Conservation (phyloP, 2,113 vertebrate genomes). For the Theristicus caerulescens region DNA sequence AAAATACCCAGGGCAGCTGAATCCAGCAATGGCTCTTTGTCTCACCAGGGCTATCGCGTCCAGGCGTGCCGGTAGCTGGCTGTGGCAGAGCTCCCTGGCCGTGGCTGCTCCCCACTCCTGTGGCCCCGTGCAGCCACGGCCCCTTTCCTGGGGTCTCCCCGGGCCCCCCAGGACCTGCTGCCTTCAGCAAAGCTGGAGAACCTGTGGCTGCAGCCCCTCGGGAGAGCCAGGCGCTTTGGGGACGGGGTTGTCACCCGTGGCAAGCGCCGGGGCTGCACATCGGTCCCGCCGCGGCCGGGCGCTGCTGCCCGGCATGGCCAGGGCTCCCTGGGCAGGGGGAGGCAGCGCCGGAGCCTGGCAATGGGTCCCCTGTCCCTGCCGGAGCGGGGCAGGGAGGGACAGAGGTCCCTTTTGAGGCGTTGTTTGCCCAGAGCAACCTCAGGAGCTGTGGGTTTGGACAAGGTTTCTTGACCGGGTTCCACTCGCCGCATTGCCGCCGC, state of each 20-base stretch:
- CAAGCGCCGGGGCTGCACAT: fast-evolving
- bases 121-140: fast-evolving
- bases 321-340: not conserved
- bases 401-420: not conserved
- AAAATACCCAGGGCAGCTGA: slow-evolving; percentile 54
- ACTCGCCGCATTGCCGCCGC: not conserved
- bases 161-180: not conserved
- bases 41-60: not conserved
- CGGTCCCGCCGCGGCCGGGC: fast-evolving
- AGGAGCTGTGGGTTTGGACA: not conserved
- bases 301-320: fast-evolving
- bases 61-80: not conserved
- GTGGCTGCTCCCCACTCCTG: not conserved
- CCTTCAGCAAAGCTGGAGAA: not conserved
- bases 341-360: not conserved
- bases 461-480: not conserved
- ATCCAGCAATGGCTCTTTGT: slow-evolving; percentile 57
- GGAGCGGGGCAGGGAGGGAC: not conserved
- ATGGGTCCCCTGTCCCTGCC: not conserved
- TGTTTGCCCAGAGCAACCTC: not conserved
- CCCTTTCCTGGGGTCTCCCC: not conserved
- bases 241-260: fast-evolving
- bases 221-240: not conserved
- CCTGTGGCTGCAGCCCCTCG: not conserved
- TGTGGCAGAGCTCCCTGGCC: not conserved